Base-by-base conservation (phyloP, 2,888 invertebrate species). In the Drosophila fulvimacula region DNA sequence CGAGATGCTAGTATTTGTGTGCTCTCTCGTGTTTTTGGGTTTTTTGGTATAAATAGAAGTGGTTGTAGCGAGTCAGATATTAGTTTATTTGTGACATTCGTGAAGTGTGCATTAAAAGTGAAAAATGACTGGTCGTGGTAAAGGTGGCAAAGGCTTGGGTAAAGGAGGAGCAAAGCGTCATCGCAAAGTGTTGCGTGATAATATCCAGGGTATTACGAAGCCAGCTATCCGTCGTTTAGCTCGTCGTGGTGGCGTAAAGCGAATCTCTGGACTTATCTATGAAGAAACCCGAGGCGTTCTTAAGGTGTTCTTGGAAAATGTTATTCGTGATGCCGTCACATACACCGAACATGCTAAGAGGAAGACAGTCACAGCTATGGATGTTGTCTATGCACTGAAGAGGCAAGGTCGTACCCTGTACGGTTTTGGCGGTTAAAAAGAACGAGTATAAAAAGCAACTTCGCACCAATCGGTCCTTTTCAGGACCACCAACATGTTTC, bases 161-260 rank as follows among this genome's bases (percentile, higher is more conserved):
- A 96, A 96, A 92, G 96, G 96, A 76, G 96, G 96, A 72, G 96
- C 96, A 34, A 96, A 96, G 92, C 95, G 96, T 79, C 96, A 97
- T 93, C 93, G 97, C 66, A 97, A 96, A 91, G 96, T 97, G 2
- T 96, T 96, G 9, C 94, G 96, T 76, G 96, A 96, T 90, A 96
- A 96, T 91, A 96, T 96, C 92, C 51, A 51, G 51, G 51, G 51
- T 15, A 51, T 51, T 69, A 96, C 96, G 0, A 96, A 95, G 73
- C 96, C 96, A 0, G 96, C 96, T 0, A 96, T 96, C 69, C 93
- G 96, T 90, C 94, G 96, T 92, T 91, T 96, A 79, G 96, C 96
- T 36, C 94, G 96, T 68, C 92, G 95, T 76, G 95, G 95, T 0
- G 96, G 95, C 6, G 96, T 95, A 0, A 95, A 95, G 73, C 93